Percentiles rank a stretch among this genome's conserved stretches.
phyloP scores from a whole-genome alignment of 1,140 invertebrate genomes.

The Euglossa dilemma region DNA sequence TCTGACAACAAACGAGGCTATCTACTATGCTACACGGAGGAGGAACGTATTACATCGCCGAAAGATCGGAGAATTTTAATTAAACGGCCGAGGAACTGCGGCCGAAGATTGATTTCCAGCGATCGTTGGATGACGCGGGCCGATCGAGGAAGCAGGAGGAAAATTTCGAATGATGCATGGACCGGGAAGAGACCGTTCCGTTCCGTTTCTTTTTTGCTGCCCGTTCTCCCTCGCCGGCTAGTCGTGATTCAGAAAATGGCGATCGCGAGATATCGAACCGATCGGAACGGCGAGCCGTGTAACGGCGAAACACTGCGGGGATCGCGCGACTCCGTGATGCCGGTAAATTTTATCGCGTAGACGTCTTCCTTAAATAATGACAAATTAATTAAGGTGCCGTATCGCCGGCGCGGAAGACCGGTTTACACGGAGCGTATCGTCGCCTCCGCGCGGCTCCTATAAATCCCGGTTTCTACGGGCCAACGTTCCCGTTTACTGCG shows the following conservation, averaged over 20 bases:
- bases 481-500: constrained; percentile 19
- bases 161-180: constrained; percentile 29
- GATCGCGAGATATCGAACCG: constrained; percentile 3
- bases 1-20: background rate
- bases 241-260: background rate
- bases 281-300: constrained; percentile 22
- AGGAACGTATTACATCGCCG: background rate
- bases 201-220: background rate
- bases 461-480: constrained; percentile 62
- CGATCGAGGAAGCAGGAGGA: constrained; percentile 9
- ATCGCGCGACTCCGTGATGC: constrained; percentile 28
- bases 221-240: background rate
- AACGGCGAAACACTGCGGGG: constrained; percentile 39
- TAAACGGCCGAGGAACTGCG: background rate
- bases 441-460: constrained; percentile 36
- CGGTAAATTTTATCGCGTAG: constrained; percentile 66
- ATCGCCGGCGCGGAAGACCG: constrained; percentile 63
- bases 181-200: constrained; percentile 11
- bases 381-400: constrained; percentile 73
- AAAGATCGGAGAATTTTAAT: constrained; percentile 6
- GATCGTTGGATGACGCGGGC: background rate
- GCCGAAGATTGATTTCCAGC: background rate
- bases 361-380: constrained; percentile 70
- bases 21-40: no score
- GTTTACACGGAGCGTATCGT: constrained; percentile 59